Evolutionary conservation across 2,888 invertebrate genomes (phyloP), one percentile per base, ranked within the genome.

Genomic region (Leptura quadrifasciata): DNA sequence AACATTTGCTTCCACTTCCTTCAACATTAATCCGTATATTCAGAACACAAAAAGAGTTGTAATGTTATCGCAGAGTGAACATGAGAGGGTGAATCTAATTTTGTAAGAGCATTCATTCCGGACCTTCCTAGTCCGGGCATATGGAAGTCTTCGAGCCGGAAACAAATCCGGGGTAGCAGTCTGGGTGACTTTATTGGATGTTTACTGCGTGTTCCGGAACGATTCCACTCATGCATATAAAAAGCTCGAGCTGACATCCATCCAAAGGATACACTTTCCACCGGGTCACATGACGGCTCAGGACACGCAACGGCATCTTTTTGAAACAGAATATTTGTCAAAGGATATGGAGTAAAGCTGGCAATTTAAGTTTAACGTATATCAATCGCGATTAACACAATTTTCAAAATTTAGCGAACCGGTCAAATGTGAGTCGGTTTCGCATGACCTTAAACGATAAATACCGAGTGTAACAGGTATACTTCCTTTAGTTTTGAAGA

Each of bases 131-230:
- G 73, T 58, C 39, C 57, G 58, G 54, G 35, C 35, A 35, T 70
- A 57, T 60, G 61, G 18, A 61, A 69, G 31, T 75, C 64, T 54
- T 70, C 72, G 52, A 31, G 8, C 60, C 74, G 74, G 74, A 74
- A 74, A 60, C 60, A 35, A 60, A 60, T 64, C 70, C 76, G 74
- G 78, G 72, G 76, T 72, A 63, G 79, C 61, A 75, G 72, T 69
- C 69, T 58, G 75, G 75, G 60, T 39, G 64, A 75, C 73, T 77
- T 75, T 73, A 77, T 75, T 77, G 70, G 72, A 76, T 78, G 78
- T 78, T 78, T 76, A 78, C 76, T 74, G 78, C 79, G 69, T 79
- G 76, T 79, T 79, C 79, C 79, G 76, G 79, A 54, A 72, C 68
- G 72, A 64, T 35, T 76, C 55, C 79, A 67, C 64, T 74, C 75